These are phyloP conservation scores for Mizuhopecten yessoensis DNA, from an alignment of 1,140 invertebrate genomes.

Conservation along the genomic window DNA sequence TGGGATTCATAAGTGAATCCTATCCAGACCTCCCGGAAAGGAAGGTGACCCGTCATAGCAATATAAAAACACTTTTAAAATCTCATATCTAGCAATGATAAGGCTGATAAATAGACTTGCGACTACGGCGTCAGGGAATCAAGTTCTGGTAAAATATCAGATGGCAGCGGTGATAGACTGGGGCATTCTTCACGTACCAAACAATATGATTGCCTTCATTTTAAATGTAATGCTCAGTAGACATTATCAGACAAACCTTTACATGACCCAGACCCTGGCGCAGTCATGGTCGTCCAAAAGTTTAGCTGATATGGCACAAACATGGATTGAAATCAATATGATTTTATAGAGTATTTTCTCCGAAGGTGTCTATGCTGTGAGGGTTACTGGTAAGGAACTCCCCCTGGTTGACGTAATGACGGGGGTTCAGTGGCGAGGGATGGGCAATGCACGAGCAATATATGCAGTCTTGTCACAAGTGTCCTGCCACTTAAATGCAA, in stretches of 20 bases:
- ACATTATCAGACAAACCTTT: conserved; percentile 8
- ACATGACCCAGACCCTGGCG: conserved; percentile 8
- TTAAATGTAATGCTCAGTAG: not conserved
- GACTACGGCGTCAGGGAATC: not conserved
- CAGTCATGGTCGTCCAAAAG: not conserved
- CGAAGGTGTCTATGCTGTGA: not conserved
- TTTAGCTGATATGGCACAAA: conserved; percentile 10
- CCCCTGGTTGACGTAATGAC: conserved; percentile 14
- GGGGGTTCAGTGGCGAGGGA: not conserved
- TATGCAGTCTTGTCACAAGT: not conserved
- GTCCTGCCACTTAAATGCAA: not conserved
- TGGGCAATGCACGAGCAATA: no score
- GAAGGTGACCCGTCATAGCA: not conserved
- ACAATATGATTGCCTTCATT: conserved; percentile 39
- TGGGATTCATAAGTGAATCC: not conserved
- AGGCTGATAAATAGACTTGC: conserved; percentile 3
- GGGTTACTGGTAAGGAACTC: not conserved
- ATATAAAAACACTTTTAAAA: not conserved
- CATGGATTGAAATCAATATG: not conserved
- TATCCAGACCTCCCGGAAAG: not conserved
- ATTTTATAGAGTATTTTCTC: not conserved
- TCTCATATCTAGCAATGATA: not conserved
- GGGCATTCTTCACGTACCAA: not conserved
- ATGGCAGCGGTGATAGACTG: not conserved
- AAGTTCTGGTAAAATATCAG: not conserved